Evolutionary conservation across 2,113 vertebrate species (phyloP).

Genomic region (Otis tarda): DNA sequence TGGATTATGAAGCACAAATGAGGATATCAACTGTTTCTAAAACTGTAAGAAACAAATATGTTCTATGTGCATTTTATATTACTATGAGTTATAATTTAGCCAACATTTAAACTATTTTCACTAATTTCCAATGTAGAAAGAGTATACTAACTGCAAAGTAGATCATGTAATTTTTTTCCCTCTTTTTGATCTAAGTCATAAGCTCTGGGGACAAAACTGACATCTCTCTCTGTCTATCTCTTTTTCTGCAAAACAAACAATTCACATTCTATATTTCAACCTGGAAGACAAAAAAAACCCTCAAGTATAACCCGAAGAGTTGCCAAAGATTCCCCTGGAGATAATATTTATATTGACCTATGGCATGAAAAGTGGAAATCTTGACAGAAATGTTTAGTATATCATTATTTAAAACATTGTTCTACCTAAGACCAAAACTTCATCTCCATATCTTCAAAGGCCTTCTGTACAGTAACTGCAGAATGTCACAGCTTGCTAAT

Average conservation of each 20-base stretch:
- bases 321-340: neutral
- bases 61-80: neutral
- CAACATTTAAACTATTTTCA: conserved; percentile 22
- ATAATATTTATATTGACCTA: neutral
- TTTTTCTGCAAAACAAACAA: neutral
- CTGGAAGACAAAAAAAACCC: neutral
- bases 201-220: neutral
- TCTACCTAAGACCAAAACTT: neutral
- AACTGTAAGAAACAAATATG: conserved; percentile 42
- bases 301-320: neutral
- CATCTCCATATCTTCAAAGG: neutral
- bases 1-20: conserved; percentile 62
- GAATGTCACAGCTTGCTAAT: neutral
- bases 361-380: neutral
- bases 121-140: neutral
- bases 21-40: conserved; percentile 56
- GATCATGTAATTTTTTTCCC: neutral
- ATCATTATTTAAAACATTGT: neutral
- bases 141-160: neutral
- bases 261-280: neutral
- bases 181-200: neutral
- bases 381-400: neutral
- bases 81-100: neutral
- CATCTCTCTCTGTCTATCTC: neutral
- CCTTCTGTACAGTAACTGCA: neutral